phyloP scores from a whole-genome alignment of 2,888 invertebrate genomes.

The Leptura quadrifasciata region DNA sequence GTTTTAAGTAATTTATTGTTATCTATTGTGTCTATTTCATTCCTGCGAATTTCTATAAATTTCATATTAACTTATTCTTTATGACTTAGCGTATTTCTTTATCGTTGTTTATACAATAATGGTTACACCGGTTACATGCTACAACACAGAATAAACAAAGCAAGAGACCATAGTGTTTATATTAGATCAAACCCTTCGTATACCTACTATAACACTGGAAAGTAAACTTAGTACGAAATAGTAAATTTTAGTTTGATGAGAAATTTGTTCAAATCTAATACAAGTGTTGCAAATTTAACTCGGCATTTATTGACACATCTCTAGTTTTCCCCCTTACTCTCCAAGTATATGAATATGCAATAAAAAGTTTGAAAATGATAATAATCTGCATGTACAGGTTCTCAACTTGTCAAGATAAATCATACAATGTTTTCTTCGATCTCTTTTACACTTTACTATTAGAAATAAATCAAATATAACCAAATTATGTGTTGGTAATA shows the following conservation, averaged over 20 bases:
- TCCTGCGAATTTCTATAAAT: not conserved
- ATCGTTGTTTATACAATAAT: not conserved
- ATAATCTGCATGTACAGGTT: too few species aligned
- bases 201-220: not conserved
- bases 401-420: too few species aligned
- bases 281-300: not conserved
- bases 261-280: not conserved
- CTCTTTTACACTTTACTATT: too few species aligned
- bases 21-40: not conserved
- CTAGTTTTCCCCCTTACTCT: too few species aligned
- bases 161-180: not conserved
- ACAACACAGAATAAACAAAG: not conserved
- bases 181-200: not conserved
- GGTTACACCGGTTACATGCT: not conserved
- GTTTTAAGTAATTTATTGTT: too few species aligned
- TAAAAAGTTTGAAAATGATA: too few species aligned
- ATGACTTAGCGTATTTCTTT: not conserved
- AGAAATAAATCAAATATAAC: too few species aligned
- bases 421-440: too few species aligned
- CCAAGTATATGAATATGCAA: too few species aligned
- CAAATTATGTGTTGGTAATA: too few species aligned
- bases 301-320: too few species aligned
- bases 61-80: not conserved
- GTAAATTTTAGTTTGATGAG: not conserved
- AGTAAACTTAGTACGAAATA: not conserved